Percentiles rank a stretch among this genome's conserved stretches.
phyloP scores from a whole-genome alignment of 2,113 vertebrate genomes.

The Carassius auratus region DNA sequence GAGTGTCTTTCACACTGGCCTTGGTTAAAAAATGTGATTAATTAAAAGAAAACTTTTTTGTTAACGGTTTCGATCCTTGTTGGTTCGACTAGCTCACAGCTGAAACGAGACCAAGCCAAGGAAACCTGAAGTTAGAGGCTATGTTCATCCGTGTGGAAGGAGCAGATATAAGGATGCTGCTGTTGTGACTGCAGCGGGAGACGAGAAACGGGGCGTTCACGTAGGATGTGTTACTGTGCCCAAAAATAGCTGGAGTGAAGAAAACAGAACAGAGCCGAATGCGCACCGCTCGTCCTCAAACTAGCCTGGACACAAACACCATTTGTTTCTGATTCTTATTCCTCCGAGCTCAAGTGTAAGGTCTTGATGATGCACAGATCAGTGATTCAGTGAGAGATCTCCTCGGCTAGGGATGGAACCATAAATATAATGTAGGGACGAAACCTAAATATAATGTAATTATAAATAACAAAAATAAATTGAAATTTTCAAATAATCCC shows the following conservation, averaged over 20 bases:
- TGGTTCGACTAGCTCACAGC: neutral
- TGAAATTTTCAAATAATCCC: no score
- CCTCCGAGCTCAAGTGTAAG: neutral
- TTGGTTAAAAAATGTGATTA: no score
- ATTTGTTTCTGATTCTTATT: neutral
- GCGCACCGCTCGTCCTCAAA: neutral
- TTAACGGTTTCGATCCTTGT: neutral
- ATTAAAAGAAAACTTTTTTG: neutral
- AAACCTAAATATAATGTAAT: no score
- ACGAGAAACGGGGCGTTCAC: neutral
- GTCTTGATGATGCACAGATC: neutral
- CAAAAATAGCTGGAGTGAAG: neutral
- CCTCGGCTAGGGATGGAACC: neutral
- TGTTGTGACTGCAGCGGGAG: neutral
- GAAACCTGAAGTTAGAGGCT: neutral
- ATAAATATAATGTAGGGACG: no score
- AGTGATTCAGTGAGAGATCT: neutral
- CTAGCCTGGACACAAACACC: neutral
- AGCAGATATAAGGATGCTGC: neutral
- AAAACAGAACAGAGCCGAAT: neutral
- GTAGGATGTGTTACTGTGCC: neutral
- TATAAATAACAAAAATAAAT: no score
- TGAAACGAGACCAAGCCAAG: neutral
- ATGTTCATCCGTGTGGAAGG: neutral
- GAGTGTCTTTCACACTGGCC: no score